Conservation (phyloP, 2,797 vertebrate genomes). For the Petrocephalus schoutedeni region DNA sequence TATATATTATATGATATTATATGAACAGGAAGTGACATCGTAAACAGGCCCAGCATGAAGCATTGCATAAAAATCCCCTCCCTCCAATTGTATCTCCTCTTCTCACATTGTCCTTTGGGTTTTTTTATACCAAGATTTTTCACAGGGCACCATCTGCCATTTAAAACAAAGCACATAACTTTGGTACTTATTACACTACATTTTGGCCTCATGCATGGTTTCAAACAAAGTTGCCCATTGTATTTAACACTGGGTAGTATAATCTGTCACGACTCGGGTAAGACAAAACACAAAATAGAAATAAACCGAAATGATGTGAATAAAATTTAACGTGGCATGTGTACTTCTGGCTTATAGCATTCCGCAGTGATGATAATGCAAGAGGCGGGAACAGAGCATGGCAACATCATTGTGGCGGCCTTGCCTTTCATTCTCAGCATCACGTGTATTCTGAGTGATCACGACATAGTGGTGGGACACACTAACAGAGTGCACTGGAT, state of each 20-base stretch:
- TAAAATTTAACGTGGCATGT: constrained; percentile 36
- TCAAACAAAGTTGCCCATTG: not conserved
- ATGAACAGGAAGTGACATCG: constrained; percentile 20
- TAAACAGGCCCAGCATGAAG: constrained; percentile 31
- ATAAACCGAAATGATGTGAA: constrained; percentile 37
- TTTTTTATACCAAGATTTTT: not conserved
- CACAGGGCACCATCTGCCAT: not conserved
- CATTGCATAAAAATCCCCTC: not conserved
- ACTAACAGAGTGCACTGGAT: constrained; percentile 62
- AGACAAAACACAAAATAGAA: not conserved
- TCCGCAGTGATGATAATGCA: not conserved
- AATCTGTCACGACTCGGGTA: not conserved
- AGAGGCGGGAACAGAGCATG: not conserved
- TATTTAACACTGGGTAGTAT: not conserved
- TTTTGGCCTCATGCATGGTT: not conserved
- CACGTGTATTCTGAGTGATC: constrained; percentile 51
- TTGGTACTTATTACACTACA: not conserved
- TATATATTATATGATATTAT: constrained; percentile 15
- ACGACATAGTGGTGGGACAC: constrained; percentile 63
- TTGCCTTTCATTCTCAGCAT: not conserved
- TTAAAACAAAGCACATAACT: not conserved
- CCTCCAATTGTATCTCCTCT: not conserved
- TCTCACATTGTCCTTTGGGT: not conserved
- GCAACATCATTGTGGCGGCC: not conserved
- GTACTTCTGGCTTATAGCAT: not conserved